phyloP scores from a whole-genome alignment of 2,797 vertebrate genomes.

The Scolopax bukidnonensis region DNA sequence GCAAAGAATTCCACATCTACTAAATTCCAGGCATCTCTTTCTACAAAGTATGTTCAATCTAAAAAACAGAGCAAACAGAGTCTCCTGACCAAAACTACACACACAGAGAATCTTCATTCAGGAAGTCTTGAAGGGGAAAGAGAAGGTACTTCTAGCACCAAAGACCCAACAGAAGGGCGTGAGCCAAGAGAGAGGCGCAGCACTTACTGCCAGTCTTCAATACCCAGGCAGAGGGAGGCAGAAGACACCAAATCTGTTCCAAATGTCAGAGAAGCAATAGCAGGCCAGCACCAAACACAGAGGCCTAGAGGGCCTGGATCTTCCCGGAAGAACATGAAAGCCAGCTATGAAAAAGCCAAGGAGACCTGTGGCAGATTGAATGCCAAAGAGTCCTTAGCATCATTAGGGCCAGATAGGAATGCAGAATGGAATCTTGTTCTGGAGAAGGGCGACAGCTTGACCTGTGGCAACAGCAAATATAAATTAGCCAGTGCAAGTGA shows the following conservation, averaged over 20 bases:
- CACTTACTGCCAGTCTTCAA: neutral
- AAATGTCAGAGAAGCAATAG: neutral
- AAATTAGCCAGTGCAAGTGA: constrained; percentile 53
- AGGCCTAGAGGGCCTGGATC: neutral
- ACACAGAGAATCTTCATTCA: neutral
- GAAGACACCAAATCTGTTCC: neutral
- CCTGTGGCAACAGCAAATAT: constrained; percentile 58
- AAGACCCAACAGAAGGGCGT: neutral
- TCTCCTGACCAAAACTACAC: neutral
- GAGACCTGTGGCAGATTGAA: neutral
- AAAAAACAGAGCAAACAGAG: neutral
- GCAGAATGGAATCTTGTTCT: neutral
- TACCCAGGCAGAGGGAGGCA: neutral
- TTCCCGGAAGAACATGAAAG: neutral
- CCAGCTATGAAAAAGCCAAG: neutral
- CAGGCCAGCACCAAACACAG: neutral
- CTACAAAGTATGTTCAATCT: neutral
- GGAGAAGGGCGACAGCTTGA: constrained; percentile 3
- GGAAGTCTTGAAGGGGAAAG: neutral
- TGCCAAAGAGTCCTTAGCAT: neutral
- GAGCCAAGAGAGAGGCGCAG: neutral
- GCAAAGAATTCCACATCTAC: neutral
- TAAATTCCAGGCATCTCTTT: neutral
- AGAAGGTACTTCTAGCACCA: neutral
- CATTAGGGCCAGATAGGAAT: neutral